Percentiles rank a stretch among this genome's conserved stretches.
Conservation (phyloP, 1,140 invertebrate genomes). For the Maconellicoccus hirsutus region DNA sequence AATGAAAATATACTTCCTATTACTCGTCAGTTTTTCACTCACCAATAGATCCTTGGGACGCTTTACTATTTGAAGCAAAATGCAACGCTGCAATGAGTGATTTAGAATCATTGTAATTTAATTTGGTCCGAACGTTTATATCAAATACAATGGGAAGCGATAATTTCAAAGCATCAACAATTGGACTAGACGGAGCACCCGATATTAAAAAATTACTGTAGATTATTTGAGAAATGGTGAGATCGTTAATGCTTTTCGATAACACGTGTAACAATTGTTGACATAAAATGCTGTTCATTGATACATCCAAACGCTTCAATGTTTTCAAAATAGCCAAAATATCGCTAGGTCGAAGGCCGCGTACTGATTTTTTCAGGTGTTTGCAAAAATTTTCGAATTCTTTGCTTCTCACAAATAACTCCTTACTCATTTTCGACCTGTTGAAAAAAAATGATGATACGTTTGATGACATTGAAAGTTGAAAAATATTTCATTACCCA, state of each 20-base stretch:
- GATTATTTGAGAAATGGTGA: neutral
- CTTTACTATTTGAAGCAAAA: neutral
- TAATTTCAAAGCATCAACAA: neutral
- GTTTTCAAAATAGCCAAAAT: neutral
- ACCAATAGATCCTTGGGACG: neutral
- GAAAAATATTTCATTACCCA: too few species aligned
- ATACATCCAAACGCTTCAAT: neutral
- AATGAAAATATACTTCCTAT: neutral
- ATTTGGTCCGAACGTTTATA: neutral
- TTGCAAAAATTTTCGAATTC: neutral
- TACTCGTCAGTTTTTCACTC: neutral
- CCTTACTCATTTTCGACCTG: neutral
- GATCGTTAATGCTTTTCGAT: neutral
- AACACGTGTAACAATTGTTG: neutral
- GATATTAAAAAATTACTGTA: neutral
- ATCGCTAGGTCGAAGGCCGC: neutral
- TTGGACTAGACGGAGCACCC: neutral
- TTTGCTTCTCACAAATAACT: neutral
- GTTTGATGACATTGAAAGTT: too few species aligned
- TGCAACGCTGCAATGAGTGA: neutral
- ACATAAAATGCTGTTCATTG: neutral
- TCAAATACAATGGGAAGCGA: neutral
- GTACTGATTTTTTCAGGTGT: neutral
- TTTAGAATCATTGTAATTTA: neutral
- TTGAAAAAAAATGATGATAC: neutral